A percentile compares a stretch with the other conserved stretches of the same genome.
phyloP scores from a whole-genome alignment of 2,797 vertebrate genomes.

The Hemitrygon akajei region DNA sequence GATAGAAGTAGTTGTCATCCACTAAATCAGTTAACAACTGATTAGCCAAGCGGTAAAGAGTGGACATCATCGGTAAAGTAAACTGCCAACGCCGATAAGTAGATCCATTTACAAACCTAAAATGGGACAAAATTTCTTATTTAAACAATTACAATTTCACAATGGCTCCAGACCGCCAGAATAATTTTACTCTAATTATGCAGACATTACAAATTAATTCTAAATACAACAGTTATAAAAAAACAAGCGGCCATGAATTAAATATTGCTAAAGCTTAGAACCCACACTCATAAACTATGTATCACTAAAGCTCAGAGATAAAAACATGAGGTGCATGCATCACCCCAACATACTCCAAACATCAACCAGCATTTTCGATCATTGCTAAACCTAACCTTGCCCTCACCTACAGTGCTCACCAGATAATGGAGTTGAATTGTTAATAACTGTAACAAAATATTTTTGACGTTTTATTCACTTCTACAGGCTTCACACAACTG shows the following conservation, averaged over 20 bases:
- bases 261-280: background rate
- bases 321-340: background rate
- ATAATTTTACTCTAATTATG: background rate
- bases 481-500: background rate
- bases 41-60: slow-evolving; percentile 91
- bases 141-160: background rate
- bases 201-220: background rate
- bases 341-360: background rate
- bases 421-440: background rate
- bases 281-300: background rate
- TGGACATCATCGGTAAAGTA: slow-evolving; percentile 98
- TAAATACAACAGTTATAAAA: background rate
- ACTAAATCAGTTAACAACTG: slow-evolving; percentile 95
- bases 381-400: background rate
- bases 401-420: background rate
- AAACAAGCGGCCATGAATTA: background rate
- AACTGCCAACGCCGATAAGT: slow-evolving; percentile 98
- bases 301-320: background rate
- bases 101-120: slow-evolving; percentile 90
- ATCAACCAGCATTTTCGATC: background rate
- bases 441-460: background rate
- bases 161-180: background rate
- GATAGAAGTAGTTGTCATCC: slow-evolving; percentile 95
- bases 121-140: slow-evolving; percentile 11
- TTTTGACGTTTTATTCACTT: background rate